Conservation (phyloP, 1,140 invertebrate genomes). For the Hylyphantes graminicola region DNA sequence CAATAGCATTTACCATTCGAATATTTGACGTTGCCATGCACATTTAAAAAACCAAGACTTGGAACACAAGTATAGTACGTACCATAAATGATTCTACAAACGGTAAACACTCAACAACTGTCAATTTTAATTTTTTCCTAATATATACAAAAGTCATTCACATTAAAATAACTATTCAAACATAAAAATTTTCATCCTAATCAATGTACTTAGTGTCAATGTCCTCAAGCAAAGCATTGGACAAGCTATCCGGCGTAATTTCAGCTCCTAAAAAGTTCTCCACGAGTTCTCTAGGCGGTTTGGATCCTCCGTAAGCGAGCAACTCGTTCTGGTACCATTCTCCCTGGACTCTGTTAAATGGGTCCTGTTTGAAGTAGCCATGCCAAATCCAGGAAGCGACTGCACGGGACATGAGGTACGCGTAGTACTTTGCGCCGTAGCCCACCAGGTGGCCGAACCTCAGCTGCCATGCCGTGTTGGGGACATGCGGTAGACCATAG, state of each 20-base stretch:
- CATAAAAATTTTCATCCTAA: too few relatives aligned
- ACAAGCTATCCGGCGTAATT: conserved; percentile 47
- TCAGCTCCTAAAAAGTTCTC: conserved; percentile 44
- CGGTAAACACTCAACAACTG: too few relatives aligned
- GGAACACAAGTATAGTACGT: too few relatives aligned
- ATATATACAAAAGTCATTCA: too few relatives aligned
- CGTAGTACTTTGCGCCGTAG: conserved; percentile 98
- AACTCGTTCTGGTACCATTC: conserved; percentile 82
- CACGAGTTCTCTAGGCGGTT: conserved; percentile 72
- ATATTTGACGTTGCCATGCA: too few relatives aligned
- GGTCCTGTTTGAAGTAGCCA: conserved; percentile 84
- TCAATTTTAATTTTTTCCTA: too few relatives aligned
- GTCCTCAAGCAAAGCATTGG: conserved; percentile 47
- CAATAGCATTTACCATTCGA: too few relatives aligned
- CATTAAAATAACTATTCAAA: too few relatives aligned
- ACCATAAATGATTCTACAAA: too few relatives aligned
- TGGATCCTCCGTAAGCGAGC: conserved; percentile 88
- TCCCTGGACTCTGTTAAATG: conserved; percentile 81
- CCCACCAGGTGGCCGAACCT: conserved; percentile 96
- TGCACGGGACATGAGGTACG: conserved; percentile 93
- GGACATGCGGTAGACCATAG: conserved; percentile 87
- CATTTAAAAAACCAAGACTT: too few relatives aligned
- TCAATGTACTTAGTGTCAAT: conserved; percentile 11
- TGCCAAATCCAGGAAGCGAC: conserved; percentile 95
- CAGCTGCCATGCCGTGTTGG: conserved; percentile 94